Percentiles rank a stretch among this genome's conserved stretches.
These are phyloP conservation scores for Drosophila sturtevanti DNA, from an alignment of 1,140 invertebrate species.

Conservation along the genomic window DNA sequence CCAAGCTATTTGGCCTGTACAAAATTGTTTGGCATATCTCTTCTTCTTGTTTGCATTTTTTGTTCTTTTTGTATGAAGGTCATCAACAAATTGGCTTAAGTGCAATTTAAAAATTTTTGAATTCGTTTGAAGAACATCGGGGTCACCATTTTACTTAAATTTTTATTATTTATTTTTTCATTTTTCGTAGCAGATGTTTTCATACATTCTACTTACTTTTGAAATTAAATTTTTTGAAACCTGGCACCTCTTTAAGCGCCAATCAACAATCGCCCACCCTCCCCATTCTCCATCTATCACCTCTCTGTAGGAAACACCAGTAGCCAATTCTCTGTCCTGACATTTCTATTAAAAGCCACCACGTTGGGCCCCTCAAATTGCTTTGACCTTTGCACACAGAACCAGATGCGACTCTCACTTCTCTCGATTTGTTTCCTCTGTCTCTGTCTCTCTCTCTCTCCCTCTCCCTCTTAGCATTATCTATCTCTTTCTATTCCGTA, in stretches of 20 bases:
- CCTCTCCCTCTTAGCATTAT: not conserved
- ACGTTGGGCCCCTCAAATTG: constrained; percentile 70
- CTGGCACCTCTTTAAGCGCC: not conserved
- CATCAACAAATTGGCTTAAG: too few species aligned
- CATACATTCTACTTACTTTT: not conserved
- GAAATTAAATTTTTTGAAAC: too few species aligned
- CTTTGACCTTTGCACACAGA: constrained; percentile 77
- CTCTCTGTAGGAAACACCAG: not conserved
- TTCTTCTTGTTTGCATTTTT: too few species aligned
- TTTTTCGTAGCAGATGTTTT: not conserved
- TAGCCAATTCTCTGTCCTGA: constrained; percentile 58
- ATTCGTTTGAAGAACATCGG: not conserved
- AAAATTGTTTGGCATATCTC: not conserved
- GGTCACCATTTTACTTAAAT: not conserved
- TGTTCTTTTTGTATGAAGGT: too few species aligned
- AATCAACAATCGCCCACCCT: constrained; percentile 1
- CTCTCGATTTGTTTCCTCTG: not conserved
- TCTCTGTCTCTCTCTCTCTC: not conserved
- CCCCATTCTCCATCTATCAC: not conserved
- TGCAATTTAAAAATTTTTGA: not conserved
- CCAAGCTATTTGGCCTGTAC: not conserved
- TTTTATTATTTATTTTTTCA: too few species aligned
- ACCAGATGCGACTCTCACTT: constrained; percentile 59
- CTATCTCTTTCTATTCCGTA: constrained; percentile 13
- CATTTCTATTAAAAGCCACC: constrained; percentile 80